phyloP scores from a whole-genome alignment of 2,113 vertebrate genomes.

The Geothlypis trichas region DNA sequence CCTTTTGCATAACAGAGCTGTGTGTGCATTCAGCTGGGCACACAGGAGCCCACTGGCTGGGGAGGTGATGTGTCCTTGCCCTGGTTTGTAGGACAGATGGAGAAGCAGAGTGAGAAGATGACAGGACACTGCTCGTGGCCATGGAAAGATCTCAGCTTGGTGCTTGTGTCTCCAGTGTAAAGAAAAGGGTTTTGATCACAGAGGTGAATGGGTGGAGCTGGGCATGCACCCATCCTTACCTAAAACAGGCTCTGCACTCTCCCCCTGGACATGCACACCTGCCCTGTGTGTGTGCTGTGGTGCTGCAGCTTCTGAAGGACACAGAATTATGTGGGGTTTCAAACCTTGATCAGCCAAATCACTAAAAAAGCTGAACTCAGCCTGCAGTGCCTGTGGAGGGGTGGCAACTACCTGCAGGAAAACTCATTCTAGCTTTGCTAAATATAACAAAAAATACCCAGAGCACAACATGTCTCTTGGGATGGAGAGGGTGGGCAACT shows the following conservation, averaged over 20 bases:
- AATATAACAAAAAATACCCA: not conserved
- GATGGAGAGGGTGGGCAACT: not conserved
- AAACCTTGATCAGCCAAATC: not conserved
- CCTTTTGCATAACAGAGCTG: not conserved
- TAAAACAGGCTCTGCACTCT: not conserved
- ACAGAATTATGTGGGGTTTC: not conserved
- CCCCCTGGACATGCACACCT: not conserved
- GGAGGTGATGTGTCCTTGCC: accelerated
- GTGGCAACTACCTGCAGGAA: not conserved
- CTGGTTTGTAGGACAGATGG: not conserved
- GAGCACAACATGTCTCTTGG: accelerated
- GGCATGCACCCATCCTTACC: not conserved
- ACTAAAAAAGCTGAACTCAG: not conserved
- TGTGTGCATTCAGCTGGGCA: not conserved
- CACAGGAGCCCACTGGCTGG: not conserved
- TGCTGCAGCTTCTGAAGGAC: not conserved
- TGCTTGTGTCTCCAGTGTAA: not conserved
- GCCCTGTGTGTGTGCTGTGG: not conserved
- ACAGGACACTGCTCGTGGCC: not conserved
- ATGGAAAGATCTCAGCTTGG: not conserved
- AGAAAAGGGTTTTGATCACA: not conserved
- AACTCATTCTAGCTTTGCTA: not conserved
- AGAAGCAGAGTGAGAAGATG: not conserved
- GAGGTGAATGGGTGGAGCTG: not conserved
- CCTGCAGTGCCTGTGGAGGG: not conserved